Evolutionary conservation across 2,797 vertebrate species (phyloP).

Genomic region (Pantherophis vulpinus): DNA sequence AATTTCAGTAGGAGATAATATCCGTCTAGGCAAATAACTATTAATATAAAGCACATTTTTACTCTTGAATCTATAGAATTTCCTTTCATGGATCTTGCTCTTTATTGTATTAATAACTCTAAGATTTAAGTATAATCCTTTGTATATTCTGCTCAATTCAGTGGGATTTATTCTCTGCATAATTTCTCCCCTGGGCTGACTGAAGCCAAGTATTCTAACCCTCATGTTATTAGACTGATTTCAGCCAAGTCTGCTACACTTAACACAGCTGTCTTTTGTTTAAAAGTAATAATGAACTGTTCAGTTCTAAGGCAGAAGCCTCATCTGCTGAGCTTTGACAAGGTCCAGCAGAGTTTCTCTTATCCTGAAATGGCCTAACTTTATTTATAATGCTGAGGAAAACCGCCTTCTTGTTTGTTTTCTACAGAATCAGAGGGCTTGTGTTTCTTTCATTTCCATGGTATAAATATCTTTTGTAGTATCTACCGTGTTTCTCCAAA

Average conservation of each 20-base stretch:
- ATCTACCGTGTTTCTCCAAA: not conserved
- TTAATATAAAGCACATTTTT: not conserved
- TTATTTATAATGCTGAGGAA: not conserved
- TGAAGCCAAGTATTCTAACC: not conserved
- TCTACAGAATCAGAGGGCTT: not conserved
- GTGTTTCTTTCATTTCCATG: not conserved
- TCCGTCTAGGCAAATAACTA: not conserved
- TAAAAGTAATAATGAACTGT: not conserved
- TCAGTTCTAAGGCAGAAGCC: not conserved
- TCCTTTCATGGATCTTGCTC: not conserved
- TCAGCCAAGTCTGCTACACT: not conserved
- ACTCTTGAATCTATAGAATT: not conserved
- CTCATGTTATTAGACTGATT: not conserved
- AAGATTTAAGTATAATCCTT: not conserved
- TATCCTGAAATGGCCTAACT: not conserved
- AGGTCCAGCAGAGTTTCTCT: not conserved
- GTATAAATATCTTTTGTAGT: not conserved
- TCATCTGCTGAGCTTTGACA: not conserved
- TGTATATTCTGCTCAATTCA: not conserved
- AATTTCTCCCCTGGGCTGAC: not conserved
- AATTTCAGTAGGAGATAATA: not conserved
- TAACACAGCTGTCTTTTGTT: not conserved
- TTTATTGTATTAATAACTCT: not conserved
- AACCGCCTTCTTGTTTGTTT: not conserved
- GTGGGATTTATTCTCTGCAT: not conserved